Conservation (phyloP, 2,113 vertebrate species). For the Sterrhoptilus dennistouni region DNA sequence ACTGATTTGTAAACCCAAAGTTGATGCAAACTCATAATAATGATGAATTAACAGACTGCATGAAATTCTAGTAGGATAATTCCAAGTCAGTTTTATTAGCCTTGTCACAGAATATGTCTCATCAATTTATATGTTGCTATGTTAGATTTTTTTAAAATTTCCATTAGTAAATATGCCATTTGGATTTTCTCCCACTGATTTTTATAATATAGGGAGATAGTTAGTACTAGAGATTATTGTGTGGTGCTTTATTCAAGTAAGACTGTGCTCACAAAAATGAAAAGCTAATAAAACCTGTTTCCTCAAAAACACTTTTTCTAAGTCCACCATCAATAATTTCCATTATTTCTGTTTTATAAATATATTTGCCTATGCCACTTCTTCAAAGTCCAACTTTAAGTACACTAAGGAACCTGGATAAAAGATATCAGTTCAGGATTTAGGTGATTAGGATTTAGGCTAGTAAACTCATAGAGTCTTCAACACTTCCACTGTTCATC, state of each 20-base stretch:
- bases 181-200: not conserved
- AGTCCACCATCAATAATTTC: not conserved
- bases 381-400: not conserved
- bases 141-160: not conserved
- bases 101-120: not conserved
- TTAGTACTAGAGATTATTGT: not conserved
- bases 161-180: not conserved
- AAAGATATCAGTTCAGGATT: not conserved
- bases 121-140: not conserved
- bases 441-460: not conserved
- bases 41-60: not conserved
- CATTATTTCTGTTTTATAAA: not conserved
- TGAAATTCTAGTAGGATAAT: not conserved
- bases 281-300: not conserved
- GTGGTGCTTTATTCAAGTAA: not conserved
- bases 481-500: not conserved
- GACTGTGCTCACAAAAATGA: not conserved
- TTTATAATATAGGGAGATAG: not conserved
- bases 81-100: not conserved
- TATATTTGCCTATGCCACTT: accelerated
- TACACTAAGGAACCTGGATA: not conserved
- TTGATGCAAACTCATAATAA: not conserved
- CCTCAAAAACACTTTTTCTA: not conserved
- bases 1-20: not conserved
- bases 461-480: not conserved